These are phyloP conservation scores for Theonella swinhoei DNA, from an alignment of 37 sponge, comb jelly and placozoan genomes.

Conservation along the genomic window DNA sequence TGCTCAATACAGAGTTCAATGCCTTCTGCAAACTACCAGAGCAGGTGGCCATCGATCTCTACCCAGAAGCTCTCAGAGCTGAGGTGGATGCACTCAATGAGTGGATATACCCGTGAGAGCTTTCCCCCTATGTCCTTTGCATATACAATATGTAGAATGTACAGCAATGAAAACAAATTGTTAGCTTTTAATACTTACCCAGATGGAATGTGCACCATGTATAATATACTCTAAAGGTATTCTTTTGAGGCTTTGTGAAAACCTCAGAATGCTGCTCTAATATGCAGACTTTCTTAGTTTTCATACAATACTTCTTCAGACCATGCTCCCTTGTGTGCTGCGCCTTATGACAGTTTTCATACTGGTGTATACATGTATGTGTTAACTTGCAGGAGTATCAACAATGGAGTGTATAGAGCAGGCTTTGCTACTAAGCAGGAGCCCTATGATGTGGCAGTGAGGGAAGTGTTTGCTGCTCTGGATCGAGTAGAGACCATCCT, in stretches of 20 bases:
- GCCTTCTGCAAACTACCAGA: slow-evolving; percentile 70
- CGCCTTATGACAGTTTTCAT: neutral
- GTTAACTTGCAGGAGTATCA: slow-evolving; percentile 79
- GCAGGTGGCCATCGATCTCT: slow-evolving; percentile 74
- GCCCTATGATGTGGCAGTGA: slow-evolving; percentile 82
- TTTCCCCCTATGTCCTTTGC: no score
- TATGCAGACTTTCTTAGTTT: neutral
- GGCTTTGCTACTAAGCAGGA: slow-evolving; percentile 94
- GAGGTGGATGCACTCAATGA: slow-evolving; percentile 86
- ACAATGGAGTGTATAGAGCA: slow-evolving; percentile 89
- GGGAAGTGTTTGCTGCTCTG: slow-evolving; percentile 82
- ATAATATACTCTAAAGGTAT: no score
- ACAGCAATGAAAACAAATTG: no score
- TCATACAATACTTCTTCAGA: neutral
- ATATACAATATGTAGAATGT: no score
- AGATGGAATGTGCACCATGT: no score
- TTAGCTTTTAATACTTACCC: no score
- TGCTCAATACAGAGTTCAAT: slow-evolving; percentile 89
- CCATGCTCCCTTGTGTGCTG: neutral
- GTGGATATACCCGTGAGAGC: slow-evolving; percentile 78
- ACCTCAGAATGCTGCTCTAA: no score
- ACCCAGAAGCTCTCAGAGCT: slow-evolving; percentile 70
- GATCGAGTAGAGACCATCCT: slow-evolving; percentile 86
- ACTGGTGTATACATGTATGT: no score
- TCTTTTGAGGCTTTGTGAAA: no score